These are phyloP conservation scores for Pempheris klunzingeri DNA, from an alignment of 2,797 vertebrate species.

Conservation along the genomic window DNA sequence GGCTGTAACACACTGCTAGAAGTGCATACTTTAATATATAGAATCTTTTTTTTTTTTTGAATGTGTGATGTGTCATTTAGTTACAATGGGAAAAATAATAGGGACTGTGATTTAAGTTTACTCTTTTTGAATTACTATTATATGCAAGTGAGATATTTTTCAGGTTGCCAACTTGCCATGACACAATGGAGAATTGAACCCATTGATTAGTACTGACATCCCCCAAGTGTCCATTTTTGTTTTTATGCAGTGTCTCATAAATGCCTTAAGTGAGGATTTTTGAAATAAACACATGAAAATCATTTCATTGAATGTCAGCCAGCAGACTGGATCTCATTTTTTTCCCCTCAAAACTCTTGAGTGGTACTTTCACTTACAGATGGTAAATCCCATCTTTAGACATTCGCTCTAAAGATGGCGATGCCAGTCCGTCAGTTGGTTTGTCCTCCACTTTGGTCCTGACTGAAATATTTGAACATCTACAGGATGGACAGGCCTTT, in stretches of 20 bases:
- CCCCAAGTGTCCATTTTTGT: constrained; percentile 78
- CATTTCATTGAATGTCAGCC: constrained; percentile 73
- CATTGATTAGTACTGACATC: constrained; percentile 66
- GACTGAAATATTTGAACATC: background rate
- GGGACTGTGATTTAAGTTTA: constrained; percentile 66
- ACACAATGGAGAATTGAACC: constrained; percentile 61
- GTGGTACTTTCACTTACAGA: background rate
- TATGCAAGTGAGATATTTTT: constrained; percentile 84
- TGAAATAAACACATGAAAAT: constrained; percentile 82
- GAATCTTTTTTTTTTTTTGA: constrained; percentile 63
- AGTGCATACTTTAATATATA: constrained; percentile 74
- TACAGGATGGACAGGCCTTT: background rate
- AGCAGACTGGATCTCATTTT: constrained; percentile 27
- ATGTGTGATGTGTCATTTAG: constrained; percentile 77
- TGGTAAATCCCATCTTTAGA: background rate
- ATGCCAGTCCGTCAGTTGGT: background rate
- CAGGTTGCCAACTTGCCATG: constrained; percentile 76
- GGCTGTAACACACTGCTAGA: constrained; percentile 74
- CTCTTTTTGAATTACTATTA: constrained; percentile 66
- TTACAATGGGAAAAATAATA: constrained; percentile 47
- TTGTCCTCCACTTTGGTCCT: background rate
- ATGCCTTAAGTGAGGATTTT: constrained; percentile 88
- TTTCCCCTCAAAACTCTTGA: background rate
- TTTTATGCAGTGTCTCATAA: constrained; percentile 87
- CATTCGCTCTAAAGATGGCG: background rate